phyloP scores from a whole-genome alignment of 2,888 invertebrate species.

The Hydroisotoma schaefferi region DNA sequence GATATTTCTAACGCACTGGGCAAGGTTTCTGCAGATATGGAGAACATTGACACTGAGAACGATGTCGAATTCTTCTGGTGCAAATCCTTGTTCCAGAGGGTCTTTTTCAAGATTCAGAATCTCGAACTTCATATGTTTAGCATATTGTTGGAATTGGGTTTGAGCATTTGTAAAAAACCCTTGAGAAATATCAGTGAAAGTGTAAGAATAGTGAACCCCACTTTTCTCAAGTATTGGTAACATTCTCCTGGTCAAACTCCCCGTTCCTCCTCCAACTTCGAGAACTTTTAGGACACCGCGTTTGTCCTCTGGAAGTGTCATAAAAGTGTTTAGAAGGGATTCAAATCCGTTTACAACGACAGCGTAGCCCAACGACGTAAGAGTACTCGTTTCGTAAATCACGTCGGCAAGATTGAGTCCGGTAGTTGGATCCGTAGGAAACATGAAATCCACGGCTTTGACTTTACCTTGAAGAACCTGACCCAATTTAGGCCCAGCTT shows the following conservation, averaged over 20 bases:
- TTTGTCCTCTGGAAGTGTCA: neutral
- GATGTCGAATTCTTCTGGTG: slow-evolving; percentile 14
- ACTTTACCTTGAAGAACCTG: neutral
- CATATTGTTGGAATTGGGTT: slow-evolving; percentile 6
- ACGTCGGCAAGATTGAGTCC: neutral
- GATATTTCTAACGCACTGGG: neutral
- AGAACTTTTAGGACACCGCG: slow-evolving; percentile 7
- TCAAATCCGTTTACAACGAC: too few relatives aligned
- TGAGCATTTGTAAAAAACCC: slow-evolving; percentile 14
- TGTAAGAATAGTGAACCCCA: slow-evolving; percentile 13
- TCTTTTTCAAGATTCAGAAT: slow-evolving; percentile 17
- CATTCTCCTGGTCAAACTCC: slow-evolving; percentile 1
- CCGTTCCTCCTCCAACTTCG: slow-evolving; percentile 19
- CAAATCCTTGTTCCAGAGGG: slow-evolving; percentile 12
- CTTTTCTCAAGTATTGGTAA: slow-evolving; percentile 9
- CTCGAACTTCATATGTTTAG: neutral
- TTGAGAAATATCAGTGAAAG: slow-evolving; percentile 23
- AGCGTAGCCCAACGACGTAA: too few relatives aligned
- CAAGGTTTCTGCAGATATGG: neutral
- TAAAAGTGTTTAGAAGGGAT: neutral
- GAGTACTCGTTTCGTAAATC: neutral
- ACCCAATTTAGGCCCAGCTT: neutral
- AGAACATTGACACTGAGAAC: slow-evolving; percentile 11
- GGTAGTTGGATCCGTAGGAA: neutral
- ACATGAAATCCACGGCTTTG: neutral